Evolutionary conservation across 2,888 invertebrate species (phyloP).

Genomic region (Rambutsinella grinnellia): DNA sequence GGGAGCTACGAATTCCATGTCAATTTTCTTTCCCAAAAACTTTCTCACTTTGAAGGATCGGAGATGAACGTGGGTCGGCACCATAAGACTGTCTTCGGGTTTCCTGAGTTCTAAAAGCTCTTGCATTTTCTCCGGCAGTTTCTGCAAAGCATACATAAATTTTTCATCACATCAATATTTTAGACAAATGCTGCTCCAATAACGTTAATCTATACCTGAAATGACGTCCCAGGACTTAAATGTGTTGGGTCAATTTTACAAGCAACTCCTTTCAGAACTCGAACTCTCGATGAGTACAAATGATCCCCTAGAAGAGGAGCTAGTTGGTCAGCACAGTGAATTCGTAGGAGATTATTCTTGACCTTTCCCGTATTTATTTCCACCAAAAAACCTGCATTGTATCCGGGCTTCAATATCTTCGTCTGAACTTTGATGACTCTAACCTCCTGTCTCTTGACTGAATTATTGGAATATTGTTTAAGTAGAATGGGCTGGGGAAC

Average conservation of each 20-base stretch:
- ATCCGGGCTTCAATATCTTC: constrained; percentile 11
- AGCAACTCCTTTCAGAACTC: constrained; percentile 68
- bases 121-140: constrained; percentile 61
- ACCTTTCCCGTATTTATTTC: constrained; percentile 67
- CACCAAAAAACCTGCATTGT: constrained; percentile 61
- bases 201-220: constrained; percentile 57
- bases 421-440: constrained; percentile 16
- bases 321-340: constrained; percentile 69
- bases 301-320: constrained; percentile 70
- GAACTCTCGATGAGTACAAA: constrained; percentile 68
- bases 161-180: neutral
- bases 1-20: constrained; percentile 68
- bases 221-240: constrained; percentile 59
- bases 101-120: constrained; percentile 62
- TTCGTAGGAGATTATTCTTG: constrained; percentile 68
- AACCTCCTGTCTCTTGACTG: constrained; percentile 43
- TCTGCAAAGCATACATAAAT: constrained; percentile 21
- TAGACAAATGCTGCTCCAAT: neutral
- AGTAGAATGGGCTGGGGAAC: constrained; percentile 47
- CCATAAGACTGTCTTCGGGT: constrained; percentile 65
- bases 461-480: constrained; percentile 33
- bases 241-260: constrained; percentile 68
- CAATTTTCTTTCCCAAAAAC: constrained; percentile 57
- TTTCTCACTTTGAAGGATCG: constrained; percentile 66
- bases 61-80: constrained; percentile 69